Conservation (phyloP, 2,113 vertebrate species). For the Semnopithecus entellus region DNA sequence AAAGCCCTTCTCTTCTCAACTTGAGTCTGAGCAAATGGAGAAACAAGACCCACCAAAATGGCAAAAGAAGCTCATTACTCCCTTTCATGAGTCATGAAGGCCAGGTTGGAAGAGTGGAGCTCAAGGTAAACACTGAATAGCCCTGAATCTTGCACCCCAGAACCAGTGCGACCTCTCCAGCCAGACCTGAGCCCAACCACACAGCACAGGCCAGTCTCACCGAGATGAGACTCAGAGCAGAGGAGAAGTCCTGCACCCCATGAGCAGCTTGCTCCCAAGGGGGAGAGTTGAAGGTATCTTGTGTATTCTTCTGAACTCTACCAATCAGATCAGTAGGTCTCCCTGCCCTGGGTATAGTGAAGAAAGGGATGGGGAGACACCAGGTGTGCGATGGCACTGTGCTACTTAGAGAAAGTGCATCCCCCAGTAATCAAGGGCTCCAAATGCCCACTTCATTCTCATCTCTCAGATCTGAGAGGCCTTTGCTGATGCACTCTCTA, state of each 20-base stretch:
- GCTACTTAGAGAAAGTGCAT: neutral
- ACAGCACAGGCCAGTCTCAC: neutral
- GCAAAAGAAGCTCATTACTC: neutral
- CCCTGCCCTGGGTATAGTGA: neutral
- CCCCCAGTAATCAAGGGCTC: neutral
- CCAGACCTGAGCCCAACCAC: neutral
- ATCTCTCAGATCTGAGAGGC: neutral
- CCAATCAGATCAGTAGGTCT: neutral
- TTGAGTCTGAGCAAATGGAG: neutral
- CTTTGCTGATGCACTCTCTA: neutral
- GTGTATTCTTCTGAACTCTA: neutral
- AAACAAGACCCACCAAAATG: neutral
- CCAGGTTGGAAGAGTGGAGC: neutral
- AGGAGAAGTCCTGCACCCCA: neutral
- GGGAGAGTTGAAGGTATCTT: neutral
- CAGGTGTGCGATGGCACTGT: neutral
- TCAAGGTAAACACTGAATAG: neutral
- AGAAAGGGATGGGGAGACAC: neutral
- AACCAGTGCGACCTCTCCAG: neutral
- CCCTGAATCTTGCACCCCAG: neutral
- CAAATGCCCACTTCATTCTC: neutral
- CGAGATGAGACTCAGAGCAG: neutral
- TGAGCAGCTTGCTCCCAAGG: neutral
- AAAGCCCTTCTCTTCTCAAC: neutral
- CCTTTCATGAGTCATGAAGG: neutral